Evolutionary conservation across 2,113 vertebrate genomes (phyloP), one percentile per base, ranked within the genome.

Genomic region (Lynx canadensis): DNA sequence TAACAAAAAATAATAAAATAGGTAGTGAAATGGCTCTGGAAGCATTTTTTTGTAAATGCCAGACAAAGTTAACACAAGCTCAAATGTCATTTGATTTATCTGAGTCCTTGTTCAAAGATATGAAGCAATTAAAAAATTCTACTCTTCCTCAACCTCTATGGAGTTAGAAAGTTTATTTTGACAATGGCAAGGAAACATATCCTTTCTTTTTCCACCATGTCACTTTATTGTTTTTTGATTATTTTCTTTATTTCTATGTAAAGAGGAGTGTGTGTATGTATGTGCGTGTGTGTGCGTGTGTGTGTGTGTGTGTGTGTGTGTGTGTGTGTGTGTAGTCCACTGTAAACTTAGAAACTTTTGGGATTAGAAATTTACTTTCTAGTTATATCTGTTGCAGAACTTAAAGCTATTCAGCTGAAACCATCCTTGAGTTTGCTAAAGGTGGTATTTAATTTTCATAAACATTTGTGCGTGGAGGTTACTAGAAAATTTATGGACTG

Each of bases 381-480:
- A 66, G 7, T 95, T 94, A 91, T 31, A 91, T 25, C 19, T 65
- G 25, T 81, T 55, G 50, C n/a, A 84, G 41, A 10, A 63, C 9
- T 80, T 89, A 78, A 82, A 86, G 27, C 19, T 83, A 65, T 12
- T 97, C 73, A 60, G 25, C 84, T 81, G 45, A 97, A 97, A 90
- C 48, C 65, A 85, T 74, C 74, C 48, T 57, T 84, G 50, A 92
- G 66, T 76, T 96, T 92, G 31, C 41, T 94, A 94, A 95, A 93
- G 48, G 88, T 41, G 68, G 86, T 95, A 60, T 50, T 97, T 94
- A 83, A 95, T 96, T 97, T 96, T 92, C 84, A 88, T 92, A 97
- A 96, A 81, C 25, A 87, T 76, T 98, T 90, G 52, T 87, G 31
- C 65, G 27, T 90, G 48, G 68, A 76, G 29, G 45, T 79, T 97